Base-by-base conservation (phyloP, 2,888 invertebrate genomes). In the Caenorhabditis sp. region DNA sequence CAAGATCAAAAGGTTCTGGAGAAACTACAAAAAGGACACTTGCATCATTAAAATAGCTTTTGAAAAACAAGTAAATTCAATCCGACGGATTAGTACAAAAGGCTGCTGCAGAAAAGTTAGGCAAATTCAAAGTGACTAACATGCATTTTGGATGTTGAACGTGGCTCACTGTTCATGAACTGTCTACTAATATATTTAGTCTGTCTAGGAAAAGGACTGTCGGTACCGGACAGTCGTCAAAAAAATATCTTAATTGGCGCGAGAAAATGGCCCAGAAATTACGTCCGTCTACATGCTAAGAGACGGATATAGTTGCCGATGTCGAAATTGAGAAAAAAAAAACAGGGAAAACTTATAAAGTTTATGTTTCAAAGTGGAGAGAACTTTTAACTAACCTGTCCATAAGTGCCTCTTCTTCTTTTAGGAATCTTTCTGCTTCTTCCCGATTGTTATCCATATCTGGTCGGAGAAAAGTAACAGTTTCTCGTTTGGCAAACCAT, bases 341-440 rank as follows among this genome's bases (percentile, higher is more conserved):
- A 24, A 13, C 11, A 51, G 22, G 11, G 24, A 58, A 22, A 35
- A 4, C 4, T n/a, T 32, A n/a, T 28, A 56, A 6, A 58, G 9
- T 58, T 37, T 11, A 22, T 56, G 32, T 50, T 40, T 20, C 18
- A 44, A 20, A 32, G 13, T 2, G 6, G 0, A 20, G 60, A n/a
- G n/a, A 51, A 24, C 44, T 3, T 26, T 35, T 44, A 51, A 74
- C 76, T n/a, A 32, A 76, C 76, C 76, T 67, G 51, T 67, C 67
- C 76, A 76, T 76, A 76, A 76, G 67, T 67, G 67, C 67, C 26
- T 47, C 28, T 61, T 61, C 44, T 35, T 47, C 28, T 61, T 61
- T 28, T 61, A 26, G 0, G 47, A 13, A n/a, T 4, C n/a, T 8
- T 22, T 37, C 53, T 20, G 1, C 44, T 44, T 53, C 40, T 20